Percentiles rank a stretch among this genome's conserved stretches.
These are phyloP conservation scores for Chlorodrepanis virens DNA, from an alignment of 2,113 vertebrate genomes.

Conservation along the genomic window DNA sequence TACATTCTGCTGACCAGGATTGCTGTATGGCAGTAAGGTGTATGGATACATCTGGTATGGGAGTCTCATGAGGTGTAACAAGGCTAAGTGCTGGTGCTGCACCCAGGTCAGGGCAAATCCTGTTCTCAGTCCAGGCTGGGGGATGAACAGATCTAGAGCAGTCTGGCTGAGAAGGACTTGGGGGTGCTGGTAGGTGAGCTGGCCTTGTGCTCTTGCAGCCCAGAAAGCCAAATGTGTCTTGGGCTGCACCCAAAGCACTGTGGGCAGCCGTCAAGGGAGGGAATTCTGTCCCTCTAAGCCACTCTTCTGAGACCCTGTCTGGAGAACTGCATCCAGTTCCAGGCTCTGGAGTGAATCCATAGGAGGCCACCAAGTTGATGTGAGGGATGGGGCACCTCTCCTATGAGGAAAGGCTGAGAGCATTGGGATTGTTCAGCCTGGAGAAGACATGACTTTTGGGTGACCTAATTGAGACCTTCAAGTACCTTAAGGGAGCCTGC, in stretches of 20 bases:
- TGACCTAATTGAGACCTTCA: not conserved
- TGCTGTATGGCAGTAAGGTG: not conserved
- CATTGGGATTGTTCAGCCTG: not conserved
- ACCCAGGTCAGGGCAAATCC: not conserved
- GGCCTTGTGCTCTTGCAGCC: not conserved
- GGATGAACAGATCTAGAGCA: not conserved
- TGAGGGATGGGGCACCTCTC: not conserved
- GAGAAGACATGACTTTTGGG: not conserved
- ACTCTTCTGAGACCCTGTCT: not conserved
- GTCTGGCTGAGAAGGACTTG: not conserved
- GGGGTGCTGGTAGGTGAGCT: not conserved
- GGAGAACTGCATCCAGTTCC: not conserved
- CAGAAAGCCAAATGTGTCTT: not conserved
- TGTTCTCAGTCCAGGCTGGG: not conserved
- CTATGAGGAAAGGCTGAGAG: not conserved
- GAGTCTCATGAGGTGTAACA: not conserved
- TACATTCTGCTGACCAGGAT: not conserved
- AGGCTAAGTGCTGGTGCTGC: not conserved
- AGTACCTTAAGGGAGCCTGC: not conserved
- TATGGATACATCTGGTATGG: not conserved
- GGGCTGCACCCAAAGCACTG: fast-evolving
- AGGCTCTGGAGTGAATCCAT: not conserved
- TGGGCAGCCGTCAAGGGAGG: not conserved
- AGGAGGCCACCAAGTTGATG: not conserved
- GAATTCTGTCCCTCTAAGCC: not conserved